These are phyloP conservation scores for Chloroceryle inda DNA, from an alignment of 2,797 vertebrate species.

Conservation along the genomic window DNA sequence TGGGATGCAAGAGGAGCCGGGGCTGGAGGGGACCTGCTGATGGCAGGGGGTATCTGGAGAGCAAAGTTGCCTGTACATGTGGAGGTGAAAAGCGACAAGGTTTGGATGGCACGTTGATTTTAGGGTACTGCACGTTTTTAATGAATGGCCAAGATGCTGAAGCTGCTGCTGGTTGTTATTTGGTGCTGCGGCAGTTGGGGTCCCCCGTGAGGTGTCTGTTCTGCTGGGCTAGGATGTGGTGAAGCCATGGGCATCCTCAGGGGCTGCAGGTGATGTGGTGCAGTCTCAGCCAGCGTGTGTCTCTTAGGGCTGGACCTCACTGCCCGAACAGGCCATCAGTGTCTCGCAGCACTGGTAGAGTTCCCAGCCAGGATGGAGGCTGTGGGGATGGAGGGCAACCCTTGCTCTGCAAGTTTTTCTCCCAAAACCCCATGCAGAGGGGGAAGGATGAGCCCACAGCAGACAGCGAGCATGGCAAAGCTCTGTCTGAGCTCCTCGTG, in stretches of 20 bases:
- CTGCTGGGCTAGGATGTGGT: neutral
- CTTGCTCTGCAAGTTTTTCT: neutral
- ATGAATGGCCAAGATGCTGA: neutral
- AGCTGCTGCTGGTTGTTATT: neutral
- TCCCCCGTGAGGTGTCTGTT: neutral
- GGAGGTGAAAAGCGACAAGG: neutral
- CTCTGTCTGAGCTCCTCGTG: rapidly evolving
- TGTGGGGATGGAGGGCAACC: neutral
- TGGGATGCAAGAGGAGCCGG: neutral
- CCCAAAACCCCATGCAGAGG: neutral
- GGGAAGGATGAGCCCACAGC: neutral
- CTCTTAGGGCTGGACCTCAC: neutral
- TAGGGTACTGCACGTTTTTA: neutral
- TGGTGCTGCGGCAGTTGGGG: rapidly evolving
- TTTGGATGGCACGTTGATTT: neutral
- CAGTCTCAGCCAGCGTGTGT: neutral
- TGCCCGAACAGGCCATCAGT: rapidly evolving
- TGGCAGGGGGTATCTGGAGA: rapidly evolving
- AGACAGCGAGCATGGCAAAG: rapidly evolving
- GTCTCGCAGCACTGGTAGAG: neutral
- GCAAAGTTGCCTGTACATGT: neutral
- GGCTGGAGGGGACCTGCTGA: rapidly evolving
- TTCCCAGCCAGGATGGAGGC: neutral
- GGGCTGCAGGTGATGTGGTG: neutral
- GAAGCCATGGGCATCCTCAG: rapidly evolving